Evolutionary conservation across 2,888 invertebrate genomes (phyloP).

Genomic region (Drosophila algonquin): DNA sequence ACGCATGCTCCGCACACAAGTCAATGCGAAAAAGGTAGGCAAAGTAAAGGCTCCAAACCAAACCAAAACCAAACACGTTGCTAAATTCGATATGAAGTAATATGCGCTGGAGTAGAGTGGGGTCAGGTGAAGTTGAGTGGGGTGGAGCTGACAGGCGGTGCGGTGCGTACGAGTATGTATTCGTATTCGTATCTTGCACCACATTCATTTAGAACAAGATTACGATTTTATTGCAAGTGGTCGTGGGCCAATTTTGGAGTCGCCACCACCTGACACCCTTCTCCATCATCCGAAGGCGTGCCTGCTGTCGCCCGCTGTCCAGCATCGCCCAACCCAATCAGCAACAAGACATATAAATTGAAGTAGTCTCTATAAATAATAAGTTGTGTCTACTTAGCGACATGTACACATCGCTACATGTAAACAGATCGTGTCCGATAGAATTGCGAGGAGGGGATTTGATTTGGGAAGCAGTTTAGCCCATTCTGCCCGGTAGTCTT

Average conservation of each 20-base stretch:
- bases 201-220: conserved; percentile 78
- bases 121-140: conserved; percentile 25
- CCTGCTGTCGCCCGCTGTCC: conserved; percentile 62
- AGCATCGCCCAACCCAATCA: conserved; percentile 71
- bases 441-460: not conserved
- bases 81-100: conserved; percentile 73
- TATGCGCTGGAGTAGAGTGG: conserved; percentile 44
- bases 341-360: conserved; percentile 54
- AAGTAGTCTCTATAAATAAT: conserved; percentile 77
- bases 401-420: conserved; percentile 55
- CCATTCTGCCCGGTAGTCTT: too few relatives aligned
- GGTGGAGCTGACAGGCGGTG: conserved; percentile 9
- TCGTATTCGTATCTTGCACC: conserved; percentile 66
- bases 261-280: conserved; percentile 9
- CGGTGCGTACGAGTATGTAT: conserved; percentile 3
- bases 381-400: conserved; percentile 77
- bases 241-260: conserved; percentile 30
- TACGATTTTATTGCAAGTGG: conserved; percentile 50
- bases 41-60: conserved; percentile 9
- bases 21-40: conserved; percentile 50
- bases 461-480: too few relatives aligned
- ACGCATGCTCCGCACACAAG: conserved; percentile 64
- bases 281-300: conserved; percentile 50
- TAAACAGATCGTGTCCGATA: conserved; percentile 56
- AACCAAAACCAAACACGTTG: conserved; percentile 33